These are phyloP conservation scores for Ophion costatus DNA, from an alignment of 2,888 invertebrate species.

Conservation along the genomic window DNA sequence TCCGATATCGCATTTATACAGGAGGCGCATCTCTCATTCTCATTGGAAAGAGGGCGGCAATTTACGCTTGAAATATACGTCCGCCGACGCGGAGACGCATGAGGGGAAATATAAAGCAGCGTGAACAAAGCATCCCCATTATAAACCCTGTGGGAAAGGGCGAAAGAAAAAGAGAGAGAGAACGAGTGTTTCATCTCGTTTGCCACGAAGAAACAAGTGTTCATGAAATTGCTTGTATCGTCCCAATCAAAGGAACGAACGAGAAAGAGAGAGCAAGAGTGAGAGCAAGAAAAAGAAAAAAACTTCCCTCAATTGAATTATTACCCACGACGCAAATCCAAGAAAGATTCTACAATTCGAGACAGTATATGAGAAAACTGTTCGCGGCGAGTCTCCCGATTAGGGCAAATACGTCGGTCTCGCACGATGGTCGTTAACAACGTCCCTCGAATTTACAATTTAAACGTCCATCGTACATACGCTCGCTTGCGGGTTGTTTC, in stretches of 20 bases:
- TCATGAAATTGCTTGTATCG: constrained; percentile 51
- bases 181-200: constrained; percentile 56
- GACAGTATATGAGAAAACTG: neutral
- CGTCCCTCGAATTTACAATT: constrained; percentile 33
- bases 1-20: constrained; percentile 64
- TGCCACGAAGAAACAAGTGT: constrained; percentile 40
- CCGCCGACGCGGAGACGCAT: constrained; percentile 41
- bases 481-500: neutral
- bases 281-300: neutral
- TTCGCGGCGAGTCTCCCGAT: constrained; percentile 4
- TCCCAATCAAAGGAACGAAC: constrained; percentile 25
- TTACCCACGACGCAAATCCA: constrained; percentile 34
- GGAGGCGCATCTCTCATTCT: constrained; percentile 56
- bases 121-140: constrained; percentile 60
- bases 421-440: constrained; percentile 27
- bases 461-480: neutral
- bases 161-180: constrained; percentile 25
- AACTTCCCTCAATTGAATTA: constrained; percentile 58
- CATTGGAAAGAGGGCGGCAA: constrained; percentile 65
- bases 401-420: neutral
- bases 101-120: constrained; percentile 56
- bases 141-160: constrained; percentile 11
- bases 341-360: constrained; percentile 27
- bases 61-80: constrained; percentile 70
- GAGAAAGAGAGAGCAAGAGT: neutral